A percentile compares a stretch with the other conserved stretches of the same genome.
phyloP scores from a whole-genome alignment of 2,797 vertebrate genomes.

The Microcaecilia unicolor region DNA sequence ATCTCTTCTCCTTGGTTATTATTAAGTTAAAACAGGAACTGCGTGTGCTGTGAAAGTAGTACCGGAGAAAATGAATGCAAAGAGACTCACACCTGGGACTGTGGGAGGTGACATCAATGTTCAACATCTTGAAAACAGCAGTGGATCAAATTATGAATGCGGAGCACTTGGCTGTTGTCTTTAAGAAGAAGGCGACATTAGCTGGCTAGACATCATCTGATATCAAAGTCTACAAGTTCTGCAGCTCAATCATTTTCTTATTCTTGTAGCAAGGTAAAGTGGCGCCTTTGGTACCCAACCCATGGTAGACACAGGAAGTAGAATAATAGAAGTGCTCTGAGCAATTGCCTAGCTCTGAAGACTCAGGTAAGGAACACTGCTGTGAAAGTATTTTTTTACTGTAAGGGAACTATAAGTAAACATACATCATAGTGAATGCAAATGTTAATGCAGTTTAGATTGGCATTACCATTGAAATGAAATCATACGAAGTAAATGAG shows the following conservation, averaged over 20 bases:
- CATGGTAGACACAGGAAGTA: constrained; percentile 46
- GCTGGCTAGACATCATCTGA: constrained; percentile 55
- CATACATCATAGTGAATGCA: no score
- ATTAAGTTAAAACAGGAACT: constrained; percentile 29
- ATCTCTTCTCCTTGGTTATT: constrained; percentile 17
- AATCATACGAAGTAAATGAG: no score
- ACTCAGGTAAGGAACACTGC: no score
- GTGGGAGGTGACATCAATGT: constrained; percentile 40
- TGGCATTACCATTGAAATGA: no score
- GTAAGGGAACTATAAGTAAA: no score
- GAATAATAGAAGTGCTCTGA: constrained; percentile 34
- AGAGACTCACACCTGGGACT: constrained; percentile 18
- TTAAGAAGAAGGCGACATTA: constrained; percentile 38
- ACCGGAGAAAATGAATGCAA: constrained; percentile 15
- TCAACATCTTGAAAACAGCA: constrained; percentile 52
- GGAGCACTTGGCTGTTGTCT: constrained; percentile 33
- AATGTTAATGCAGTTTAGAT: no score
- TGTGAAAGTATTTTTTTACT: constrained; percentile 8
- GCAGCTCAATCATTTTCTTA: constrained; percentile 56
- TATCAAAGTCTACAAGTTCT: constrained; percentile 45
- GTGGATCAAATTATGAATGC: constrained; percentile 53
- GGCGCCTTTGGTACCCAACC: constrained; percentile 50
- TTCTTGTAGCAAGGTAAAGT: constrained; percentile 37
- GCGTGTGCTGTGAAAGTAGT: constrained; percentile 13
- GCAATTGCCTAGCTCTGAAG: constrained; percentile 12